Base-by-base conservation (phyloP, 2,797 vertebrate species). In the Falco naumanni region DNA sequence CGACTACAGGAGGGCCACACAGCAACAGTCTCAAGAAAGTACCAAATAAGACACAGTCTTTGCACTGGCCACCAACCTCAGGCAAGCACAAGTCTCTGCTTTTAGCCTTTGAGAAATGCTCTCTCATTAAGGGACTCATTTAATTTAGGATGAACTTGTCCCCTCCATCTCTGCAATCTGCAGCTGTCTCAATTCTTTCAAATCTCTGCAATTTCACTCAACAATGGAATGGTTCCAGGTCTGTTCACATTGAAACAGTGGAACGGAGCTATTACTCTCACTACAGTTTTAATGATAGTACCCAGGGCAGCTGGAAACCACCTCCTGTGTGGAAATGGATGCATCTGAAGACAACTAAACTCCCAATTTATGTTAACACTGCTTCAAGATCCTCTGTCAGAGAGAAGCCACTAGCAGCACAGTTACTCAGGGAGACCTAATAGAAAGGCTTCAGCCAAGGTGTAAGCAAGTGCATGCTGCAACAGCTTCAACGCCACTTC, bases 321-420 rank as follows among this genome's bases (percentile, higher is more conserved):
- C 71, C 76, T 86, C 82, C 50, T 78, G 69, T 5, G 85, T 88
- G 54, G 77, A 94, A 91, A 93, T 10, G 33, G 33, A 91, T 28
- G 41, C 54, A 75, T 31, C 10, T 39, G 65, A 84, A 93, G 57
- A 87, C 75, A 89, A 39, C 71, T 70, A 2, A 92, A 82, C 65
- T 81, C 31, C 8, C 76, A 41, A 39, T 71, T 78, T 78, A 75
- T 13, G 47, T 75, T 88, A 95, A 80, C 63, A 65, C 22, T 86
- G 65, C 54, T 91, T 43, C 74, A 78, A 47, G 64, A 89, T 69
- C 76, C 65, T 85, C 83, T 89, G 94, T 69, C 91, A 83, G 60
- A 61, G 84, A 89, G 87, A 94, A 90, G 85, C 48, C 69, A 72
- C 76, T 84, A 90, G 69, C 54, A 91, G 61, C 76, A 57, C 45